Percentiles rank a stretch among this genome's conserved stretches.
Evolutionary conservation across 1,140 invertebrate species (phyloP).

Genomic region (Thalassaphorura encarpata): DNA sequence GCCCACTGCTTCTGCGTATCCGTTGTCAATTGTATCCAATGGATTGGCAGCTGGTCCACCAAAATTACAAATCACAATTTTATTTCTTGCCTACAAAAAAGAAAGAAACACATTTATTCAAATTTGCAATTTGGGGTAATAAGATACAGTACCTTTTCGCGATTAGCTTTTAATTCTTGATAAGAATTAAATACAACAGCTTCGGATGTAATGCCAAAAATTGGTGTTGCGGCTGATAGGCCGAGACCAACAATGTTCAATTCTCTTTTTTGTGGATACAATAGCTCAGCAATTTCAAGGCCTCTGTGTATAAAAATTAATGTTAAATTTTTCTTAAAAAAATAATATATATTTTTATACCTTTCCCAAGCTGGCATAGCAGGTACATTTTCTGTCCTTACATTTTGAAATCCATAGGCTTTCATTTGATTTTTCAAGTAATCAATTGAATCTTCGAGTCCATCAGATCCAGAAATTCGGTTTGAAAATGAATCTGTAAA

Average conservation of each 20-base stretch:
- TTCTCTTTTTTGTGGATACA: neutral
- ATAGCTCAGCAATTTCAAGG: neutral
- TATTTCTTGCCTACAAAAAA: slow-evolving; percentile 37
- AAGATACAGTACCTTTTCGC: too few relatives aligned
- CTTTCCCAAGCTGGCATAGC: neutral
- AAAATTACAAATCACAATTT: slow-evolving; percentile 41
- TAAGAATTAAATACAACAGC: neutral
- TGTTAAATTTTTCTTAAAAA: too few relatives aligned
- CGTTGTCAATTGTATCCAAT: slow-evolving; percentile 35
- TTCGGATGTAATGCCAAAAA: neutral
- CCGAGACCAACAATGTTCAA: neutral
- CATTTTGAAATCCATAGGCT: neutral
- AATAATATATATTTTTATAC: neutral
- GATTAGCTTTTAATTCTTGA: neutral
- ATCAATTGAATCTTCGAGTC: slow-evolving; percentile 1
- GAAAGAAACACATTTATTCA: too few relatives aligned
- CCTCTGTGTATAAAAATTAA: neutral
- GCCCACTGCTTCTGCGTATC: slow-evolving; percentile 36
- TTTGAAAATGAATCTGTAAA: neutral
- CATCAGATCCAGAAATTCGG: neutral
- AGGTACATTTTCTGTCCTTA: neutral
- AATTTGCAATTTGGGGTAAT: too few relatives aligned
- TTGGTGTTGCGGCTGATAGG: neutral
- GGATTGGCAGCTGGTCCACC: slow-evolving; percentile 33
- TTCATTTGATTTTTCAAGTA: neutral